Evolutionary conservation across 2,797 vertebrate species (phyloP).

Genomic region (Bovichtus diacanthus): DNA sequence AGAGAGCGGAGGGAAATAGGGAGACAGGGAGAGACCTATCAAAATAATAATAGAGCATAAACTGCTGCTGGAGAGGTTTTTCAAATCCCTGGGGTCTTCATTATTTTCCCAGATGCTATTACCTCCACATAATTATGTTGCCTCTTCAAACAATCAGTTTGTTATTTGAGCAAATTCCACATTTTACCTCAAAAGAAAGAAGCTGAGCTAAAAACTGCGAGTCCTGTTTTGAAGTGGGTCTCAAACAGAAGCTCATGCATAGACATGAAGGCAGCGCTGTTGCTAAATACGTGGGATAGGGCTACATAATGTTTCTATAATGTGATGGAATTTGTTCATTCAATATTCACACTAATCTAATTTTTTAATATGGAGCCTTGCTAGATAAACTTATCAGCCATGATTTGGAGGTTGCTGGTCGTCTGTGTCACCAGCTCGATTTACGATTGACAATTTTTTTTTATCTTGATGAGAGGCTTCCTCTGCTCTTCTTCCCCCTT

Average conservation of each 20-base stretch:
- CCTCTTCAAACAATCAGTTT: conserved; percentile 80
- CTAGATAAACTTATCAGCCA: conserved; percentile 57
- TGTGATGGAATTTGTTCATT: conserved; percentile 61
- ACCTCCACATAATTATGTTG: conserved; percentile 78
- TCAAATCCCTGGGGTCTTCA: conserved; percentile 73
- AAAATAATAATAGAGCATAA: conserved; percentile 71
- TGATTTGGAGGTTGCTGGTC: conserved; percentile 52
- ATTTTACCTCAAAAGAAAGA: conserved; percentile 61
- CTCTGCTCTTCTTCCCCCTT: conserved; percentile 16
- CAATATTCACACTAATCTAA: conserved; percentile 58
- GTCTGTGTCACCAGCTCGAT: conserved; percentile 35
- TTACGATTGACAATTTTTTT: conserved; percentile 33
- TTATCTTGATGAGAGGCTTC: conserved; percentile 36
- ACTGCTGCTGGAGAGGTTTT: conserved; percentile 72
- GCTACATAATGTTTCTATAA: conserved; percentile 54
- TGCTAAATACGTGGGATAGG: conserved; percentile 52
- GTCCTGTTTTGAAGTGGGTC: conserved; percentile 64
- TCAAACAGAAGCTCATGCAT: conserved; percentile 68
- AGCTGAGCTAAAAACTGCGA: conserved; percentile 50
- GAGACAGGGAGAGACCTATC: conserved; percentile 55
- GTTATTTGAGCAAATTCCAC: conserved; percentile 75
- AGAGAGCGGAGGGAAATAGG: conserved; percentile 48
- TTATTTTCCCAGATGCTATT: conserved; percentile 83
- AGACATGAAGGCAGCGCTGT: conserved; percentile 53
- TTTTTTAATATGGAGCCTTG: conserved; percentile 52